These are phyloP conservation scores for Calameuta pallipes DNA, from an alignment of 2,888 invertebrate genomes.

Conservation along the genomic window DNA sequence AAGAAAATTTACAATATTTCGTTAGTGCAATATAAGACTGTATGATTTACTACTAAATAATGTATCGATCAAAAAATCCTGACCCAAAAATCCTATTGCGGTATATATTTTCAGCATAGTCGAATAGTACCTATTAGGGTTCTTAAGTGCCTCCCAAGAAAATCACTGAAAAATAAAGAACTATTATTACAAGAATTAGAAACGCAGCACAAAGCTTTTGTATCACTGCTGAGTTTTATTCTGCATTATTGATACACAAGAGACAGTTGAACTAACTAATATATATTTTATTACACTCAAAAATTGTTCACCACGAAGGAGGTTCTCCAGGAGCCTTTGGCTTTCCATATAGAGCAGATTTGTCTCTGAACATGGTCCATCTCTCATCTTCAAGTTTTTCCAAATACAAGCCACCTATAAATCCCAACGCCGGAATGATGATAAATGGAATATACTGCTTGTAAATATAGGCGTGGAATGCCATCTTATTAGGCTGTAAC, in stretches of 20 bases:
- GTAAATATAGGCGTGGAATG: background rate
- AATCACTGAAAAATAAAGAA: conserved; percentile 11
- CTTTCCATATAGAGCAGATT: conserved; percentile 81
- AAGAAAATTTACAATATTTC: conserved; percentile 58
- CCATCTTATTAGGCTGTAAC: background rate
- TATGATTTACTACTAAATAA: background rate
- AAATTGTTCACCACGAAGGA: conserved; percentile 74
- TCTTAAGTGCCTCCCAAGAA: conserved; percentile 1
- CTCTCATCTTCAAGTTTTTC: conserved; percentile 79
- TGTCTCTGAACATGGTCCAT: conserved; percentile 81
- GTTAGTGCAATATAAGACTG: conserved; percentile 16
- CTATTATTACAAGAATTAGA: background rate
- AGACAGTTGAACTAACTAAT: background rate
- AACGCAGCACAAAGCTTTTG: background rate
- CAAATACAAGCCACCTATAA: conserved; percentile 72
- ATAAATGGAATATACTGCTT: conserved; percentile 65
- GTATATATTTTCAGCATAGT: background rate
- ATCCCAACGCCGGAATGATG: conserved; percentile 71
- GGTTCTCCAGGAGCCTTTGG: conserved; percentile 73
- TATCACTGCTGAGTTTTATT: conserved; percentile 2
- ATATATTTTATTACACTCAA: conserved; percentile 7
- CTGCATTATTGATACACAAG: conserved; percentile 2
- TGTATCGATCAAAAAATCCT: background rate
- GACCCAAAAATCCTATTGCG: background rate
- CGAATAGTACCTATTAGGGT: background rate